phyloP scores from a whole-genome alignment of 2,888 invertebrate species.

The Drosophila meridiana region DNA sequence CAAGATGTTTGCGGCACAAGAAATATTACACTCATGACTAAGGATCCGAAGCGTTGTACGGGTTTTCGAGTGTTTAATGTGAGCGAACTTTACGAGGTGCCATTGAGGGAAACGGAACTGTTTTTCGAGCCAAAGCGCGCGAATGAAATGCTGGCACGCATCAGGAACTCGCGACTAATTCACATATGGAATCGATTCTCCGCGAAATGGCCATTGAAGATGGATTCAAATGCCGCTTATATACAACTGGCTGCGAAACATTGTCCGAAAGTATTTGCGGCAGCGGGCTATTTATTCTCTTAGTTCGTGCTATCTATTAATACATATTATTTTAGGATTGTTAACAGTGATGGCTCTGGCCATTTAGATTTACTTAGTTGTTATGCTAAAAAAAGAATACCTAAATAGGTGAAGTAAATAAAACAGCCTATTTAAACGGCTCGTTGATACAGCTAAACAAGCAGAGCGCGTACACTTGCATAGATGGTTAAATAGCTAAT shows the following conservation, averaged over 20 bases:
- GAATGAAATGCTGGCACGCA: slow-evolving; percentile 78
- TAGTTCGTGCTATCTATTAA: background rate
- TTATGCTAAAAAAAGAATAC: background rate
- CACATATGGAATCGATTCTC: slow-evolving; percentile 83
- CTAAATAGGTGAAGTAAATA: background rate
- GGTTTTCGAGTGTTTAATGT: slow-evolving; percentile 89
- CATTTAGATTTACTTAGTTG: background rate
- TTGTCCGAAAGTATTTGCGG: slow-evolving; percentile 81
- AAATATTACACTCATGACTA: slow-evolving; percentile 86
- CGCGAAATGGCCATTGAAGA: slow-evolving; percentile 60
- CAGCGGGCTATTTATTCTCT: slow-evolving; percentile 20
- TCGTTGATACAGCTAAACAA: slow-evolving; percentile 3
- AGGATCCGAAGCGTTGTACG: slow-evolving; percentile 85
- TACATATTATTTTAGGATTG: background rate
- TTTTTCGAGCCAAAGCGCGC: slow-evolving; percentile 86
- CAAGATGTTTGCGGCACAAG: slow-evolving; percentile 86
- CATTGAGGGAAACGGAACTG: slow-evolving; percentile 87
- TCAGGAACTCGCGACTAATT: slow-evolving; percentile 71
- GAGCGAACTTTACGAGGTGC: slow-evolving; percentile 88
- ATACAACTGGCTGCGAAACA: slow-evolving; percentile 73
- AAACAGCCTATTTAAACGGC: background rate
- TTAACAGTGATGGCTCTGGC: background rate
- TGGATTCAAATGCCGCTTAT: slow-evolving; percentile 77
- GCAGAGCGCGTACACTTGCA: background rate
- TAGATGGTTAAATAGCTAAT: background rate